Evolutionary conservation across 2,888 invertebrate species (phyloP).

Genomic region (Ferdinandea cuprea): DNA sequence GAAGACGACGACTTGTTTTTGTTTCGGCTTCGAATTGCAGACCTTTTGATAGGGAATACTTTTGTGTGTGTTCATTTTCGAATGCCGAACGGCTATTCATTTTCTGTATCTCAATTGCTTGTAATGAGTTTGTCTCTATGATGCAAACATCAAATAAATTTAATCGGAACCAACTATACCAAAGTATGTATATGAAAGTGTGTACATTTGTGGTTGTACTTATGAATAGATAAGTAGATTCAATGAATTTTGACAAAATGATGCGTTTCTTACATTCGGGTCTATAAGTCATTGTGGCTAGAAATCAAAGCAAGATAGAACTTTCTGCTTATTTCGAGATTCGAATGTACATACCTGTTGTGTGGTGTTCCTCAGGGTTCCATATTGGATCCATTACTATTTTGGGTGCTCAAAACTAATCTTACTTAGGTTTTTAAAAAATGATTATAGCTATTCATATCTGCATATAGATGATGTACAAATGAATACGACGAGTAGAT

Average conservation of each 20-base stretch:
- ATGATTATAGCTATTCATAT: too few species aligned
- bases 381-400: too few species aligned
- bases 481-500: too few species aligned
- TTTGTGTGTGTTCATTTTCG: constrained; percentile 11
- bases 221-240: too few species aligned
- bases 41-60: constrained; percentile 1
- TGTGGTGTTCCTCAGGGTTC: too few species aligned
- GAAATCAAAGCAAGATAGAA: too few species aligned
- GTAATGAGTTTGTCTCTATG: constrained; percentile 57
- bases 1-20: constrained; percentile 36
- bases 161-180: constrained; percentile 19
- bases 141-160: constrained; percentile 45
- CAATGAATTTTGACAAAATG: constrained; percentile 1
- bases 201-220: neutral
- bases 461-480: too few species aligned
- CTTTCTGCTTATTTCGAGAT: too few species aligned
- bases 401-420: too few species aligned
- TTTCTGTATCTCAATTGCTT: constrained; percentile 56
- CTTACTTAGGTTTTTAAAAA: too few species aligned
- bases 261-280: neutral
- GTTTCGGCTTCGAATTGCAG: neutral
- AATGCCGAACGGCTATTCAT: constrained; percentile 19
- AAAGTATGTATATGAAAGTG: constrained; percentile 1
- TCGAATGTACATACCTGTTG: too few species aligned
- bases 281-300: too few species aligned